Base-by-base conservation (phyloP, 2,888 invertebrate species). In the Tachina grossa region DNA sequence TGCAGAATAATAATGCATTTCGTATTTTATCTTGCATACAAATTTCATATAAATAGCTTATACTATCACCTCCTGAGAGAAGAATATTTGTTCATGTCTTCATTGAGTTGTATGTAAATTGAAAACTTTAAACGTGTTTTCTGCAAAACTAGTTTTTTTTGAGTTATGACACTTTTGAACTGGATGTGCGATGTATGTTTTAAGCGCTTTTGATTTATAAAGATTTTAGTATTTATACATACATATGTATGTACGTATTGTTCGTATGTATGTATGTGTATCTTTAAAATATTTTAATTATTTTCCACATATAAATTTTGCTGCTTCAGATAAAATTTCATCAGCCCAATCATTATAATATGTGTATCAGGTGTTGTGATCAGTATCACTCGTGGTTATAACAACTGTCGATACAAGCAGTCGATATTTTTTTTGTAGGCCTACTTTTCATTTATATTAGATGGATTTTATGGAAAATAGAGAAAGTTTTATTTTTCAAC, bases 151-250 rank as follows among this genome's bases (percentile, higher is more conserved):
- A n/a, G n/a, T n/a, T n/a, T n/a, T n/a, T n/a, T n/a, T n/a, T n/a
- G n/a, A n/a, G n/a, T n/a, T n/a, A n/a, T n/a, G n/a, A n/a, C n/a
- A n/a, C n/a, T n/a, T n/a, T n/a, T n/a, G n/a, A n/a, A n/a, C n/a
- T n/a, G n/a, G n/a, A n/a, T n/a, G n/a, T n/a, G n/a, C n/a, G n/a
- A 2, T 22, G 2, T 31, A 31, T 41, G 57, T 51, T 68, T 59
- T 49, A 77, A 77, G 57, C 55, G 41, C 68, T 19, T 68, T 77
- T 57, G 39, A 68, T 77, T 77, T 68, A 68, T 68, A 49, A 10
- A 55, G 31, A 55, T 59, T 65, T 76, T 16, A 51, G 9, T 45
- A 31, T 31, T 1, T 31, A 31, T 31, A 6, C 31, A 31, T 31
- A 31, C 2, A 2, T 31, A 31, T 6, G 6, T 6, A 31, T 31